A percentile compares a stretch with the other conserved stretches of the same genome.
These are phyloP conservation scores for Podargus strigoides DNA, from an alignment of 2,797 vertebrate species.

Conservation along the genomic window DNA sequence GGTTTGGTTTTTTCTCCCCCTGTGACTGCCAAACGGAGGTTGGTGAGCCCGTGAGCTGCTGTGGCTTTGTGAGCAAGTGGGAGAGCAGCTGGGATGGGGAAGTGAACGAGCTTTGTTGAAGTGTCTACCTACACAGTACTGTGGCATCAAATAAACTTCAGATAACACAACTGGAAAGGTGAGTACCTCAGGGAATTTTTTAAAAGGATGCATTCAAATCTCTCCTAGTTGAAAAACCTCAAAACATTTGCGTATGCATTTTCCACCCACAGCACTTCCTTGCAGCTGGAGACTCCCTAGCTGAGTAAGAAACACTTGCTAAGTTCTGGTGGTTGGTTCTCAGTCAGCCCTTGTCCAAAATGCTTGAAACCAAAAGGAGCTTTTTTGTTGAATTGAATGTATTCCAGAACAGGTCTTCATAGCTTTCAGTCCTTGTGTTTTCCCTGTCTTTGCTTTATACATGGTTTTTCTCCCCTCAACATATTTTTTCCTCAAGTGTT, in stretches of 20 bases:
- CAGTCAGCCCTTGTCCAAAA: neutral
- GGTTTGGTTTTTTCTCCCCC: too few relatives aligned
- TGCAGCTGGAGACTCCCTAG: neutral
- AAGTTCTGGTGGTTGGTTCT: neutral
- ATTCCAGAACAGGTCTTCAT: neutral
- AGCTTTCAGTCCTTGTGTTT: neutral
- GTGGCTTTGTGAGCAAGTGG: neutral
- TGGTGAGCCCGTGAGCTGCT: neutral
- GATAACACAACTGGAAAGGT: neutral
- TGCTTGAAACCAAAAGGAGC: neutral
- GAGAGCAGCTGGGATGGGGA: neutral
- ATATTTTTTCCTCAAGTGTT: neutral
- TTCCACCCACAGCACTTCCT: neutral
- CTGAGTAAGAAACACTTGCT: neutral
- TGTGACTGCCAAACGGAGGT: neutral
- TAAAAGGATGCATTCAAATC: neutral
- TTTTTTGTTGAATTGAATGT: neutral
- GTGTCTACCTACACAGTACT: neutral
- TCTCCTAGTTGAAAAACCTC: neutral
- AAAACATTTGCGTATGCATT: neutral
- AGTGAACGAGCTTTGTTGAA: neutral
- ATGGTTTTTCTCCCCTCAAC: neutral
- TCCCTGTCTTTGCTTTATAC: neutral
- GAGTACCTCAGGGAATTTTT: neutral
- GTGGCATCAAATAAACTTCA: neutral